Base-by-base conservation (phyloP, 53 echinoderm and acorn worm species). In the Hippasteria phrygiana region DNA sequence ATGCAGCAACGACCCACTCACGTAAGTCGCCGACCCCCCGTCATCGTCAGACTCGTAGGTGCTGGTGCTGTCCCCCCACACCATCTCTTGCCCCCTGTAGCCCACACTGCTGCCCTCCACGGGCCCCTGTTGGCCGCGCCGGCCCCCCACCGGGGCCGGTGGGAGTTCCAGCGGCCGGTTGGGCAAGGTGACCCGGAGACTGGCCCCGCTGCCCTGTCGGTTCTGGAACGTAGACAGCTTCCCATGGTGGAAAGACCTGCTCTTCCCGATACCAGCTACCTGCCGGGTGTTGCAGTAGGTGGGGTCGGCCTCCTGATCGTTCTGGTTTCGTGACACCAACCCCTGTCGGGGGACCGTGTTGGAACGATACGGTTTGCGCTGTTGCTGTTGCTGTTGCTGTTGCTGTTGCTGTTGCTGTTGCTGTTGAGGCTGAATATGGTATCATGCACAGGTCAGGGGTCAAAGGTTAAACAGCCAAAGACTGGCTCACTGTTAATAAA, bases 191-290 rank as follows among this genome's bases (percentile, higher is more conserved):
- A 36, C 48, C 50, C 85, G 38, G 8, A 85, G n/a, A 38, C 85
- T 85, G 24, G 59, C 43, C 7, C 36, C 11, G 43, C 26, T 73
- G 8, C 73, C 73, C 26, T 22, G 24, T 2, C 85, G 85, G 10
- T 46, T 43, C 53, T 85, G 70, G 37, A 85, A 85, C 1, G 71
- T 85, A 10, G 85, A 75, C 24, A 75, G 24, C 50, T 85, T 34
- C 31, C 70, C 70, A 34, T 50, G 69, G 71, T 85, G 85, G 51
- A 85, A 85, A 0, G 85, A 85, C 1, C 53, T 35, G 38, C 85
- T 85, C 71, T 71, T 85, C 20, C 85, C 71, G 36, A 85, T 71
- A 16, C 34, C 24, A 16, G 85, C 69, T 37, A 71, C 70, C 85
- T 85, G 85, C 14, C n/a, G 69, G 71, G 85, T 46, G 53, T 71